These are phyloP conservation scores for Aphidoletes aphidimyza DNA, from an alignment of 2,888 invertebrate species.

Conservation along the genomic window DNA sequence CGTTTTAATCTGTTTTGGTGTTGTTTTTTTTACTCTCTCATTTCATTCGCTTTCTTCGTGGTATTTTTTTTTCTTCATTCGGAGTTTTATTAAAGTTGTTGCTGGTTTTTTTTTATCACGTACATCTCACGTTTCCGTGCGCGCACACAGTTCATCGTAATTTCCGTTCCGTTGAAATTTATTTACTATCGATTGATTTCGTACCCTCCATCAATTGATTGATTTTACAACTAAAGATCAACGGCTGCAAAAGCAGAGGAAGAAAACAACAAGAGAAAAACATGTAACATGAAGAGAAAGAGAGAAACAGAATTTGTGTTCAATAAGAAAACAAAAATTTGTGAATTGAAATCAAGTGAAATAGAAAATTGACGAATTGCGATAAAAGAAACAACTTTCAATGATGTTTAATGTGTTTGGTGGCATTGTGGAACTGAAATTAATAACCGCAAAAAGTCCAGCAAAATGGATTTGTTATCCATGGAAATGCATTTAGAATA, in stretches of 20 bases:
- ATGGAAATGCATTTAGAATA: too few relatives aligned
- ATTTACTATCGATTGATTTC: constrained; percentile 8
- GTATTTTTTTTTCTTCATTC: not conserved
- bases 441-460: too few relatives aligned
- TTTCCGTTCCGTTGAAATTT: constrained; percentile 17
- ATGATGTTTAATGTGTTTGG: not conserved
- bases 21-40: not conserved
- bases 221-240: not conserved
- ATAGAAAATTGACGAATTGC: not conserved
- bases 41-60: not conserved
- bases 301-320: not conserved
- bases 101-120: not conserved
- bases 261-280: not conserved
- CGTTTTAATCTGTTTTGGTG: not conserved
- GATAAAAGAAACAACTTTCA: not conserved
- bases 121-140: not conserved
- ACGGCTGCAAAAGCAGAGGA: too few relatives aligned
- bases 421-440: too few relatives aligned
- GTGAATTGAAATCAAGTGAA: not conserved
- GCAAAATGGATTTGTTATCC: too few relatives aligned
- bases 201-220: not conserved
- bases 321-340: not conserved
- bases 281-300: constrained; percentile 14
- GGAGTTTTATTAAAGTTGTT: too few relatives aligned
- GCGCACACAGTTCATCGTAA: constrained; percentile 15